Evolutionary conservation across 2,888 invertebrate genomes (phyloP), one percentile per base, ranked within the genome.

Genomic region (Apodemia zela): DNA sequence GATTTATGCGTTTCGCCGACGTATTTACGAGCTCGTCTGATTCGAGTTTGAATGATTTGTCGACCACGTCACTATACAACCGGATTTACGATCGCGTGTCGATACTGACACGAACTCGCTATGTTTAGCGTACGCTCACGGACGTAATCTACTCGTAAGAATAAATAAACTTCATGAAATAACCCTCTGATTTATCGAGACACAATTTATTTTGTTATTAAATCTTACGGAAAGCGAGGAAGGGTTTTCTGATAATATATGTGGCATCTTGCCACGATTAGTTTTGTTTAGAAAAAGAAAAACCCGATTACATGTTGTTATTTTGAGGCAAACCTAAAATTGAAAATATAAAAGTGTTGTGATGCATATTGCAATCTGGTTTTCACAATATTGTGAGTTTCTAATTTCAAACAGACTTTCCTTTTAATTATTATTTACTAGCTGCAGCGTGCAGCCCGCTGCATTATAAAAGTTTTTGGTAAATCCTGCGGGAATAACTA

Each of bases 31-130:
- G 77, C 77, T 75, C 71, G 73, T 78, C 76, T 80, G 85, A 82
- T 80, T 82, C 73, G 82, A 78, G 77, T 78, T 79, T 87, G 87
- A 87, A 84, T 89, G 89, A 90, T 90, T 89, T 89, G 90, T 88
- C 81, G 80, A 76, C 61, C 73, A 76, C 78, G 84, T 84, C 85
- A 80, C 77, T 75, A 71, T 74, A 73, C 75, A 78, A 77, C 74
- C 75, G 78, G 83, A 88, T 88, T 87, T 89, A 89, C 85, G 84
- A 75, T 82, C 80, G 83, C 83, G 82, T 86, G 87, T 73, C 72
- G 72, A 72, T 70, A 66, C 69, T 65, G 66, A 64, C 68, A 63
- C 73, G 78, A 76, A 51, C 51, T 51, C 51, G 71, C 71, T 35
- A 35, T 58, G 62, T 59, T 60, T 60, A 60, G 60, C 72, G 72